These are phyloP conservation scores for Argynnis bischoffii DNA, from an alignment of 2,888 invertebrate species.

Conservation along the genomic window DNA sequence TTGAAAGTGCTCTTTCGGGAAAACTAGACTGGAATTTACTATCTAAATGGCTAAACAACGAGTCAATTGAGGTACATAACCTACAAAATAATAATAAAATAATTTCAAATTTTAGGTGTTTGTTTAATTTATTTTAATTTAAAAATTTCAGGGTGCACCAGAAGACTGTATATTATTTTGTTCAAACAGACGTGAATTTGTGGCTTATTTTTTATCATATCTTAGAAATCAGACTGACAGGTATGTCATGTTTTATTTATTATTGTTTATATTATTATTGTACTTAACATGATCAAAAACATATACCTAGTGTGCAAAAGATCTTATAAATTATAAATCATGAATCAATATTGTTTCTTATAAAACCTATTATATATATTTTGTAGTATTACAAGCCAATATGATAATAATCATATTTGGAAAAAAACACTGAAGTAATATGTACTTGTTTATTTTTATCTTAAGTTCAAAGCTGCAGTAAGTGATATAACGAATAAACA, in stretches of 20 bases:
- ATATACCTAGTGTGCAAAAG: too few species aligned
- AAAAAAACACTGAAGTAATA: too few species aligned
- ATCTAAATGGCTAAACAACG: constrained; percentile 73
- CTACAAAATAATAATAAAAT: constrained; percentile 41
- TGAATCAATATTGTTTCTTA: too few species aligned
- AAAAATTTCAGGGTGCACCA: constrained; percentile 61
- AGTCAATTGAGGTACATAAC: constrained; percentile 69
- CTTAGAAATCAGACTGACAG: constrained; percentile 80
- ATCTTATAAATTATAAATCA: too few species aligned
- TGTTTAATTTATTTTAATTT: constrained; percentile 38
- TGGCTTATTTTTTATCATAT: constrained; percentile 81
- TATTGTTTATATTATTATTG: constrained; percentile 5
- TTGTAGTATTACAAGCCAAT: too few species aligned
- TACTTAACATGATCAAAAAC: background rate
- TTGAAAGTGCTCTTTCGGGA: constrained; percentile 71
- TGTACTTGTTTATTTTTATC: too few species aligned
- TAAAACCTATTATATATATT: too few species aligned
- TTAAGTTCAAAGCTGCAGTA: too few species aligned
- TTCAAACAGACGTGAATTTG: constrained; percentile 77
- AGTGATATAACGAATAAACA: too few species aligned
- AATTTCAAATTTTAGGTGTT: constrained; percentile 4
- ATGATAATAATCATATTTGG: too few species aligned
- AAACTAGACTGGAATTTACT: constrained; percentile 65
- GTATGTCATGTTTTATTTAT: constrained; percentile 49
- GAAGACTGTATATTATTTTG: constrained; percentile 66